Evolutionary conservation across 2,113 vertebrate genomes (phyloP), one percentile per base, ranked within the genome.

Genomic region (Catharus bicknelli): DNA sequence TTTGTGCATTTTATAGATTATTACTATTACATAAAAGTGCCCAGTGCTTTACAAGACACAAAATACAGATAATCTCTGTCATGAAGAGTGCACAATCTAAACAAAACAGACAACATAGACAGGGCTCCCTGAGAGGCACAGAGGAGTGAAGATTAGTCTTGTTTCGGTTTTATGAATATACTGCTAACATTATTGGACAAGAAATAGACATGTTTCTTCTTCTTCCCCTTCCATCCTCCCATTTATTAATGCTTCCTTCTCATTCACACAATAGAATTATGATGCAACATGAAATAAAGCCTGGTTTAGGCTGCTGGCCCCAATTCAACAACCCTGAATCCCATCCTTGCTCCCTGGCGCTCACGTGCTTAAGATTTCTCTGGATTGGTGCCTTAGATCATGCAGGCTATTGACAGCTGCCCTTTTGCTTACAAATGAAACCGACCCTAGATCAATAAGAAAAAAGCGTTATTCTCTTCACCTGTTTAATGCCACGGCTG

Each of bases 391-490:
- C 62, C 47, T 90, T 88, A 88, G 87, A 94, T 95, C 94, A 68
- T 36, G 61, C 75, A 67, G 59, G 67, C 88, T 95, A 94, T 94
- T 94, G 94, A 96, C 94, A 95, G 93, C 93, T 96, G 93, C 95
- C 95, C 96, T 96, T 96, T 96, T 1, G 20, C 91, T 96, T 96
- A 96, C 90, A 95, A 95, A 96, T 96, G 87, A 95, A 96, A 95
- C 90, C 13, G 0, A 73, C 91, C 93, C 85, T 83, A 91, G 94
- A 95, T 96, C 95, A 95, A 95, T 96, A 96, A 83, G 75, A 84
- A 74, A 85, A 95, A 84, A 95, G 4, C 36, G 27, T 84, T 77
- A 42, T 88, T 96, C 76, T 95, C 78, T 59, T 90, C 90, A 95
- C 93, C 95, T 95, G 87, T 91, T 95, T 95, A 96, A 95, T 91